Base-by-base conservation (phyloP, 2,888 invertebrate genomes). In the Abscondita cerata region DNA sequence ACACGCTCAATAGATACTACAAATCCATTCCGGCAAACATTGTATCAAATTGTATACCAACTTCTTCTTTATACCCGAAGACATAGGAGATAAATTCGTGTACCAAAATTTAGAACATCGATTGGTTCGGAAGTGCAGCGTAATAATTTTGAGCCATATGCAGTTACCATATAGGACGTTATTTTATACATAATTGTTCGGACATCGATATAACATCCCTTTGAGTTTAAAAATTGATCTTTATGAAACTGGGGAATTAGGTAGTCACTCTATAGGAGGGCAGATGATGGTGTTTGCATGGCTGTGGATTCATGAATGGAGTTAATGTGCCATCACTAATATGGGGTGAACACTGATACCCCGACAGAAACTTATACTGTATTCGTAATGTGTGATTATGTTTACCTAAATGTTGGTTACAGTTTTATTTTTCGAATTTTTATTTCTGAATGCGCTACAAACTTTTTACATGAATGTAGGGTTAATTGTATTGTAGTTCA, bases 281-380 rank as follows among this genome's bases (percentile, higher is more conserved):
- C 75, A 75, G 74, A 75, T 75, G 74, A 75, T 71, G 72, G 72
- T 68, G 73, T 74, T 80, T 79, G 80, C 78, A 76, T 78, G 78
- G 78, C 78, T 77, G 78, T 79, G 72, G 79, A 73, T 74, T 79
- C n/a, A n/a, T n/a, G 78, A 78, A 80, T 79, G 72, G 79, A 74
- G 74, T 80, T 79, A 81, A 81, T 81, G 81, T 80, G 78, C 76
- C 80, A 78, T 77, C 75, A 80, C 81, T 81, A 81, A 81, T 80
- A 75, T 76, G 78, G 80, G 80, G 79, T 78, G 73, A 70, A 68
- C 70, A 66, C 67, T 67, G 70, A 64, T 62, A 68, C 70, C 66
- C 62, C 64, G 68, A 71, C 68, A n/a, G 72, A 75, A 73, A 76
- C 72, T 73, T 71, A 70, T 76, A 77, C 74, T 76, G 75, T 74